A percentile compares a stretch with the other conserved stretches of the same genome.
These are phyloP conservation scores for Sapayoa aenigma DNA, from an alignment of 2,113 vertebrate genomes.

Conservation along the genomic window DNA sequence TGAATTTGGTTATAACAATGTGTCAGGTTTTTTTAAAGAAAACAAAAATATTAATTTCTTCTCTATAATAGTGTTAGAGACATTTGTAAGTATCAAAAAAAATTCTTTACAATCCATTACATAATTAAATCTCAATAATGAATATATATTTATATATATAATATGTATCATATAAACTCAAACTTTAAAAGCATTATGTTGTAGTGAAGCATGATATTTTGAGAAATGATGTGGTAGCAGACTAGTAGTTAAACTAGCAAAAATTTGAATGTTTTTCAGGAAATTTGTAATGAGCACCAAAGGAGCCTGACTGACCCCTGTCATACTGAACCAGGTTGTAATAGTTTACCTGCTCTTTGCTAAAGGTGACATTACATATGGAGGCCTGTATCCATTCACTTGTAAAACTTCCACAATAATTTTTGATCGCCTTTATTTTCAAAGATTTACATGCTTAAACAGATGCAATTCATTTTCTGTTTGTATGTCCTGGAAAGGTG, in stretches of 20 bases:
- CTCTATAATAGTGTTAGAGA: constrained; percentile 76
- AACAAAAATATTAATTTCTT: constrained; percentile 73
- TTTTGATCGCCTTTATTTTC: not conserved
- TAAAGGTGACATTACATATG: not conserved
- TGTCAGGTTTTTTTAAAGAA: constrained; percentile 70
- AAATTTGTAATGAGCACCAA: constrained; percentile 14
- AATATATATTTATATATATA: constrained; percentile 80
- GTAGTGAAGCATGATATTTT: constrained; percentile 75
- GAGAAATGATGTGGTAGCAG: constrained; percentile 72
- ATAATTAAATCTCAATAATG: constrained; percentile 79
- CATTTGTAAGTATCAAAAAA: constrained; percentile 78
- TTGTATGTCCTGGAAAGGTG: not conserved
- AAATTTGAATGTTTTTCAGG: constrained; percentile 32
- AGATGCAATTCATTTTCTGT: not conserved
- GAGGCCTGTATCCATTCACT: not conserved
- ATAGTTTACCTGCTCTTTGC: not conserved
- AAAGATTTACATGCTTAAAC: constrained; percentile 13
- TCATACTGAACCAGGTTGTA: not conserved
- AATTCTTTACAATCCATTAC: constrained; percentile 80
- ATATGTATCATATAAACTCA: constrained; percentile 81
- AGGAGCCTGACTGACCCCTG: not conserved
- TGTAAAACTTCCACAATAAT: not conserved
- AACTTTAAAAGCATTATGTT: constrained; percentile 81
- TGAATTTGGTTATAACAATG: constrained; percentile 76
- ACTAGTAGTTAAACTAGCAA: constrained; percentile 71